Percentiles rank a stretch among this genome's conserved stretches.
Conservation (phyloP, 2,797 vertebrate species). For the Fratercula arctica region DNA sequence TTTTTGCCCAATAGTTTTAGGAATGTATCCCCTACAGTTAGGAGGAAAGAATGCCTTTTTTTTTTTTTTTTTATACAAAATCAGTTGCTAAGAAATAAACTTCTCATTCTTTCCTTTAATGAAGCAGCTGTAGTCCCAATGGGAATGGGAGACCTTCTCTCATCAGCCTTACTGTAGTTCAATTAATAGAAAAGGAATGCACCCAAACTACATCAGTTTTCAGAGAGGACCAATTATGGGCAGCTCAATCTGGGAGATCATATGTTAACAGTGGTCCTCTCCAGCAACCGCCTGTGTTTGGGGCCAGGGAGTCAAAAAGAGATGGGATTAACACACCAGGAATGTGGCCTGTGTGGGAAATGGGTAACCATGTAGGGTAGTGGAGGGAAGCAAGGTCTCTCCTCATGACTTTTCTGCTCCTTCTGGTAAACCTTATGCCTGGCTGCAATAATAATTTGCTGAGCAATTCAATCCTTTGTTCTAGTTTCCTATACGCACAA, state of each 20-base stretch:
- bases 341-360: neutral
- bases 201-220: neutral
- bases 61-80: neutral
- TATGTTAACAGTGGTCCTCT: neutral
- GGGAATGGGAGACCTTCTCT: neutral
- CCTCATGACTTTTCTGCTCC: neutral
- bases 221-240: neutral
- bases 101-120: neutral
- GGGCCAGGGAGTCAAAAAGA: neutral
- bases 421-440: neutral
- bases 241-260: neutral
- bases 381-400: neutral
- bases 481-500: neutral
- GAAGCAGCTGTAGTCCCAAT: neutral
- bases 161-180: neutral
- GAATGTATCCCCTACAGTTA: neutral
- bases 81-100: neutral
- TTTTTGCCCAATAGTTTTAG: neutral
- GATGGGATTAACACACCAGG: neutral
- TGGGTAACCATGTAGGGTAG: rapidly evolving
- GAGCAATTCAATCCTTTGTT: neutral
- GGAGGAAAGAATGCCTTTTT: neutral
- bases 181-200: neutral
- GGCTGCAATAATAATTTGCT: neutral
- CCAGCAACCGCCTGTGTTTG: neutral